phyloP scores from a whole-genome alignment of 2,888 invertebrate genomes.

The Erebia aethiops region DNA sequence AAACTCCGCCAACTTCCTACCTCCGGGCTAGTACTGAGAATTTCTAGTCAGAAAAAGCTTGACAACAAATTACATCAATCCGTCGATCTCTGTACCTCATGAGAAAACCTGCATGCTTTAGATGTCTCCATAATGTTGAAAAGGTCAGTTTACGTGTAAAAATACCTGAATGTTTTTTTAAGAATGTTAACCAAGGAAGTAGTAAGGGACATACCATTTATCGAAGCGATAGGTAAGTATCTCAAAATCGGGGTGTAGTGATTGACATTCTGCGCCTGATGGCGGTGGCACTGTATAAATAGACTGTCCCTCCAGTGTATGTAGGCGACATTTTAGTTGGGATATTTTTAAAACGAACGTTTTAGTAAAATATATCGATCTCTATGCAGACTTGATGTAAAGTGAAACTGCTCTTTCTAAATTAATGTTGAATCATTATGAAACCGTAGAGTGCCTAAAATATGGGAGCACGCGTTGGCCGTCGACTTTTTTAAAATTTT shows the following conservation, averaged over 20 bases:
- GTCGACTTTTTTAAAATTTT: too few species aligned
- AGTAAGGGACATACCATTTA: conserved; percentile 45
- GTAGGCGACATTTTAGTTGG: conserved; percentile 11
- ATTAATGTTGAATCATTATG: too few species aligned
- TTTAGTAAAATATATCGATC: conserved; percentile 1
- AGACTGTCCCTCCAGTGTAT: conserved; percentile 23
- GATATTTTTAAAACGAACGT: neutral
- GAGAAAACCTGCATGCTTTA: too few species aligned
- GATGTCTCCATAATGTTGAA: neutral
- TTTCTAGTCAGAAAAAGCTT: too few species aligned
- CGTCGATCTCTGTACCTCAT: too few species aligned
- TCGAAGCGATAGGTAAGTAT: conserved; percentile 57
- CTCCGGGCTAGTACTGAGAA: too few species aligned
- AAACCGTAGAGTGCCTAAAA: too few species aligned
- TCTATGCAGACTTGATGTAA: neutral
- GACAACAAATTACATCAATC: too few species aligned
- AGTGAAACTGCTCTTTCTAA: neutral
- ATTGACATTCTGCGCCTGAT: conserved; percentile 61
- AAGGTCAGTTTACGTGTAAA: neutral
- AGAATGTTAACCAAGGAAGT: conserved; percentile 6
- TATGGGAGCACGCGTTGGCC: too few species aligned
- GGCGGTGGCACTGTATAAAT: conserved; percentile 36
- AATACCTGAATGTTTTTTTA: neutral
- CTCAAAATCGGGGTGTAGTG: conserved; percentile 54
- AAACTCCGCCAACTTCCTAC: too few species aligned